Base-by-base conservation (phyloP, 1,140 invertebrate genomes). In the Luehdorfia chinensis region DNA sequence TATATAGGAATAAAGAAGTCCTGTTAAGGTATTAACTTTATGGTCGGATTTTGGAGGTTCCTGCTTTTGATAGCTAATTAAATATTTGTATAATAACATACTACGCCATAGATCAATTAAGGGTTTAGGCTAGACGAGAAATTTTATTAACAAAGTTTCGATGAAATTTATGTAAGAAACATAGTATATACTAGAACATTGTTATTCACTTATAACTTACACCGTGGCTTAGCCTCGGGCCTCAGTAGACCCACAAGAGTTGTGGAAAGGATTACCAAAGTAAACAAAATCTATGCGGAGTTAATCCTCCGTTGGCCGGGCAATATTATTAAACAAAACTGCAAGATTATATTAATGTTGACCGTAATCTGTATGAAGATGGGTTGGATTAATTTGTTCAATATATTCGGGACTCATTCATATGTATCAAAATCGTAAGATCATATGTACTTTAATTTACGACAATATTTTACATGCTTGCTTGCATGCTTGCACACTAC, bases 261-360 rank as follows among this genome's bases (percentile, higher is more conserved):
- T 47, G 64, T 55, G 39, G 60, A 66, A 66, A 69, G 67, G 64
- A 69, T 75, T 67, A 75, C 50, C 47, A 65, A 64, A 71, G 65
- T 71, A 75, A 73, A 77, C 66, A 77, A 73, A 69, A 71, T 57
- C 66, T 54, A 67, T 65, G 56, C 59, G 61, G 65, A 73, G 59
- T 69, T 61, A 71, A 59, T 55, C 57, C 44, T 28, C n/a, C n/a
- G n/a, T n/a, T 45, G 55, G 52, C 46, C 56, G 52, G 25, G 55
- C 39, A 47, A 44, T 27, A 68, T 66, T 70, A 70, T 67, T 62
- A 53, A 59, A 63, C 53, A 61, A 58, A 70, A 63, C 58, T 60
- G 46, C 39, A 46, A 46, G 39, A 57, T 61, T 51, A 48, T 60
- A 55, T 58, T 53, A 50, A 50, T 49, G 51, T 46, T 55, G 41